phyloP scores from a whole-genome alignment of 1,140 invertebrate genomes.

The Drosophila mojavensis region DNA sequence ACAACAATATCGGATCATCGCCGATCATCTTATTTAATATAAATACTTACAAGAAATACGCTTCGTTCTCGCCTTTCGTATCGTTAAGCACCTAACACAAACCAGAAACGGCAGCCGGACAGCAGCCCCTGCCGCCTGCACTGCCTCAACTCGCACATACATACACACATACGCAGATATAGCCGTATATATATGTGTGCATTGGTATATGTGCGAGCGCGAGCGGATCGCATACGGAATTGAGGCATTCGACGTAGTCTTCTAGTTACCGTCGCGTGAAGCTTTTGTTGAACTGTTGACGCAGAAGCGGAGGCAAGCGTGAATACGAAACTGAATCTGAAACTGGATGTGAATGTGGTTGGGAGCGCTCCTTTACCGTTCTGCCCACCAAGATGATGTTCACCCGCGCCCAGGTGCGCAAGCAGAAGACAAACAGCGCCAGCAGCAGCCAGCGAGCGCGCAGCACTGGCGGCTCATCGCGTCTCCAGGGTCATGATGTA shows the following conservation, averaged over 20 bases:
- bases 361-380: conserved; percentile 30
- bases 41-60: conserved; percentile 53
- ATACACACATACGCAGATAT: not conserved
- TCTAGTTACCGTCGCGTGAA: conserved; percentile 17
- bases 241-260: conserved; percentile 1
- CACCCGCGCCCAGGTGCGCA: conserved; percentile 81
- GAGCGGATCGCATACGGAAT: conserved; percentile 8
- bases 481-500: conserved; percentile 50
- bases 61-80: conserved; percentile 27
- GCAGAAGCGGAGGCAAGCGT: conserved; percentile 32
- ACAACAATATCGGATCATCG: conserved; percentile 26
- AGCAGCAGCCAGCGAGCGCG: conserved; percentile 65
- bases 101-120: conserved; percentile 49
- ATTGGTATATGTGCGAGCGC: not conserved
- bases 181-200: too few species aligned
- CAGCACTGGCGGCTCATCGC: conserved; percentile 58
- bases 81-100: conserved; percentile 57
- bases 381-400: conserved; percentile 74
- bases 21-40: conserved; percentile 65
- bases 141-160: not conserved
- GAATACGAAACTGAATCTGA: too few species aligned
- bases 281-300: conserved; percentile 33
- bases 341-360: not conserved
- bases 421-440: conserved; percentile 71
- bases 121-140: not conserved